phyloP scores from a whole-genome alignment of 2,797 vertebrate species.

The Lithobates sylvaticus region DNA sequence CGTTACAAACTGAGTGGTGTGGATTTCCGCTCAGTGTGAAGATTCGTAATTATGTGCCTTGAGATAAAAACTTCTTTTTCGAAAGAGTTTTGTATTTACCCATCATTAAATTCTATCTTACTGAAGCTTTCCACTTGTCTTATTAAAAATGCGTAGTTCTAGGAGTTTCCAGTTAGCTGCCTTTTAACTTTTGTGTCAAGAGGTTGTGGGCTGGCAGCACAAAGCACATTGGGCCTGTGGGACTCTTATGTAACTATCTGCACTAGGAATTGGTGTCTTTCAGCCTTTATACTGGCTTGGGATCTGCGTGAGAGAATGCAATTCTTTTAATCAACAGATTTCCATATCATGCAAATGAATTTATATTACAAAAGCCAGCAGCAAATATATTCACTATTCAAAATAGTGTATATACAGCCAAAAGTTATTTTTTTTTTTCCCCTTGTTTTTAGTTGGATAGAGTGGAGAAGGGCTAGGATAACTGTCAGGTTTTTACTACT shows the following conservation, averaged over 20 bases:
- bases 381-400: no score
- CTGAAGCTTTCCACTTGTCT: not conserved
- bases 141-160: constrained; percentile 1
- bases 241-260: not conserved
- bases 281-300: not conserved
- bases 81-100: not conserved
- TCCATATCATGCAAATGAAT: no score
- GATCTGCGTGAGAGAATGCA: not conserved
- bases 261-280: not conserved
- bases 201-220: not conserved
- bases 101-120: not conserved
- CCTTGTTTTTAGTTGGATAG: no score
- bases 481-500: no score
- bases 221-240: not conserved
- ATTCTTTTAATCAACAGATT: not conserved
- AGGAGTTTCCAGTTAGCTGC: not conserved
- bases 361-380: no score
- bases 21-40: not conserved
- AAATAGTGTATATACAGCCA: no score
- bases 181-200: constrained; percentile 7
- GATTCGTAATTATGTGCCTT: not conserved
- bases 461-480: no score
- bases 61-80: not conserved
- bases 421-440: no score
- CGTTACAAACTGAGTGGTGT: not conserved